Evolutionary conservation across 2,797 vertebrate genomes (phyloP).

Genomic region (Alfaro cultratus): DNA sequence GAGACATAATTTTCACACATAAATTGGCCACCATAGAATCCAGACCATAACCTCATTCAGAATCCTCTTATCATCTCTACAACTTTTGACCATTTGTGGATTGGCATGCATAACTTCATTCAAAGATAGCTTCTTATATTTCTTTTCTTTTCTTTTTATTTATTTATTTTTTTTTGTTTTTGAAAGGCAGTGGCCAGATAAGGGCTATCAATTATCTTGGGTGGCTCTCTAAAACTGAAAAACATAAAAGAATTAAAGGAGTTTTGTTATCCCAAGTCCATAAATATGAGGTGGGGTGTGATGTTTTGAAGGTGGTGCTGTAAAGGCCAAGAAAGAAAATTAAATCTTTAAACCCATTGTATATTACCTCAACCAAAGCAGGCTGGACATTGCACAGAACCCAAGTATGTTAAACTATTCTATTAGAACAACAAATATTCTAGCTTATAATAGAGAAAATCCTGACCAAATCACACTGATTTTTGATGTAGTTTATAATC

Average conservation of each 20-base stretch:
- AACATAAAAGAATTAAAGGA: neutral
- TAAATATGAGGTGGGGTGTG: neutral
- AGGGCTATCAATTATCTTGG: neutral
- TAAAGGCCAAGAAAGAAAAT: neutral
- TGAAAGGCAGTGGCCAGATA: neutral
- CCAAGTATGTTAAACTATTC: neutral
- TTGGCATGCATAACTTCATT: neutral
- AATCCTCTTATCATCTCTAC: neutral
- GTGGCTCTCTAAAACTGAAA: neutral
- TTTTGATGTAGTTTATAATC: neutral
- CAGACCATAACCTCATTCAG: neutral
- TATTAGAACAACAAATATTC: neutral
- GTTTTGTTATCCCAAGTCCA: neutral
- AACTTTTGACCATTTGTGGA: neutral
- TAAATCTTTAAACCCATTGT: neutral
- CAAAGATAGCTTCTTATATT: neutral
- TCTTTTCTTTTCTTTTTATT: neutral
- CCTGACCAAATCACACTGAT: neutral
- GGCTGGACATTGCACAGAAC: neutral
- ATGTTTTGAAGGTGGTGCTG: neutral
- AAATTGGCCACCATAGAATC: neutral
- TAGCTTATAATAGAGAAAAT: neutral
- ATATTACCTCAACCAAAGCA: neutral
- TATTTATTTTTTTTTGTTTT: too few relatives aligned
- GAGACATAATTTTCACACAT: neutral